Evolutionary conservation across 2,888 invertebrate species (phyloP), one percentile per base, ranked within the genome.

Genomic region (Embidobia sp.): DNA sequence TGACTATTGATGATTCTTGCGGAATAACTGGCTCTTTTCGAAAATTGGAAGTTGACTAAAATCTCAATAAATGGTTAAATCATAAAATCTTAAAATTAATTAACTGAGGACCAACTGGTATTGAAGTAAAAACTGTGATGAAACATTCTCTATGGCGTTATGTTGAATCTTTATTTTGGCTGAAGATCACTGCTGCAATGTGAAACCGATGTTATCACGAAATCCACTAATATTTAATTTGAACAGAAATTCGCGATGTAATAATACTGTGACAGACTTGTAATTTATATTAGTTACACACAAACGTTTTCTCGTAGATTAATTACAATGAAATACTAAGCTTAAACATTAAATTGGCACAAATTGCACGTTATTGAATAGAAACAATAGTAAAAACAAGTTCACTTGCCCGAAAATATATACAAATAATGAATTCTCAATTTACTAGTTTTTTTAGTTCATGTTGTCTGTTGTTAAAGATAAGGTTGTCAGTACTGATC

Each of bases 1-100:
- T 92, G 74, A 92, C 92, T 70, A 91, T 92, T 85, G 91, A 94
- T 84, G 93, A 93, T 84, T 91, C 95, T 51, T 94, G 92, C 76
- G 95, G 95, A 1, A 92, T 96, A 48, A 94, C 95, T 77, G 96
- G 96, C 15, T 95, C 95, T 64, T 96, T 96, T 90, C 93, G 96
- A 86, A 95, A 95, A 90, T 91, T 96, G 66, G 95, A 95, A 88
- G 93, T 96, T 72, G 96, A 96, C 90, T 96, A 90, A 37, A 46
- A 27, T 13, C 8, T 2, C 8, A 29, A 29, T 2, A 29, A 29
- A 6, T 22, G 3, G 3, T 22, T 22, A 3, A 22, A 22, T 22
- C 22, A 4, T 22, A 3, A 22, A 22, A n/a, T n/a, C n/a, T n/a
- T n/a, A n/a, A n/a, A n/a, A n/a, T n/a, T n/a, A n/a, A n/a, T n/a